phyloP scores from a whole-genome alignment of 30 jellyfish, hydroid and myxozoan species.

The Clytia hemisphaerica region DNA sequence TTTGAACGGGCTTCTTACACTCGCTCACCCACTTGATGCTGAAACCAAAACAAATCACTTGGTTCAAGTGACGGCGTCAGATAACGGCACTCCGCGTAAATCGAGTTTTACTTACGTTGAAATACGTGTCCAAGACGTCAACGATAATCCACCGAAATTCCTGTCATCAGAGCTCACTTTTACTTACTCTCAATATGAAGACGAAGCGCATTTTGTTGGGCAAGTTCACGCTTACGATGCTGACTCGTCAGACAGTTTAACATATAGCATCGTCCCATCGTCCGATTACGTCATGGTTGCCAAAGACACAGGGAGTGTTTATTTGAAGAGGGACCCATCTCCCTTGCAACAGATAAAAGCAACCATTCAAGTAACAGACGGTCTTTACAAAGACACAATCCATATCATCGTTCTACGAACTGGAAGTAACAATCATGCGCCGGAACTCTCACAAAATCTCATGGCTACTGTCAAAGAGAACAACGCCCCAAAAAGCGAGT shows the following conservation, averaged over 20 bases:
- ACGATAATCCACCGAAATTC: constrained; percentile 80
- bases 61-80: constrained; percentile 50
- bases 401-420: no score
- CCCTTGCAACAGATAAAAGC: no score
- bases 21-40: constrained; percentile 46
- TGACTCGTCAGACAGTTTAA: constrained; percentile 36
- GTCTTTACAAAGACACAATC: no score
- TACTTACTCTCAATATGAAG: constrained; percentile 35
- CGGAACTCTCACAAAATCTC: neutral
- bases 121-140: constrained; percentile 49
- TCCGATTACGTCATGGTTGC: constrained; percentile 22
- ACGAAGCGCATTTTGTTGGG: constrained; percentile 77
- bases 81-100: constrained; percentile 64
- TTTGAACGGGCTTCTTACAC: constrained; percentile 44
- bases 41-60: constrained; percentile 43
- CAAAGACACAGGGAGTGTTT: constrained; percentile 3
- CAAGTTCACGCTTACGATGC: constrained; percentile 67
- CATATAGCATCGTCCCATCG: constrained; percentile 38
- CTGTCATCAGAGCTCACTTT: constrained; percentile 28
- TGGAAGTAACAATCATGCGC: constrained; percentile 11
- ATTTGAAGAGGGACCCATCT: constrained; percentile 16
- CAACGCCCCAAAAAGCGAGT: neutral
- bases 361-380: no score
- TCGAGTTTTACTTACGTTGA: constrained; percentile 53
- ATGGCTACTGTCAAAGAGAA: constrained; percentile 12